phyloP scores from a whole-genome alignment of 2,113 vertebrate species.

The Pteruthius melanotis region DNA sequence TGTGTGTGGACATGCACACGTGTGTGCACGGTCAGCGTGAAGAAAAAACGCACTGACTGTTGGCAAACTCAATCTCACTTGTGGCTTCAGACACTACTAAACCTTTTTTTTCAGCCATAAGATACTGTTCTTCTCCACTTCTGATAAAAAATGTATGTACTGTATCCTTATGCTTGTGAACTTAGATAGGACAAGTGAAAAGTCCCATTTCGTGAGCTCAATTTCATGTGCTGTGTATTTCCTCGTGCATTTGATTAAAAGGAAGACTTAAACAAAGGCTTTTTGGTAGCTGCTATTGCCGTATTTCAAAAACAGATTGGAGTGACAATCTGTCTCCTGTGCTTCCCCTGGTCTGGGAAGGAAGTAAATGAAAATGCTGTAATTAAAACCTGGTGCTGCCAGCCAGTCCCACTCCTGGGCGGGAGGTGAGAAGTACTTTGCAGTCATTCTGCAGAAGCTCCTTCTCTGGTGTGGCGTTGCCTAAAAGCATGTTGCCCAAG shows the following conservation, averaged over 20 bases:
- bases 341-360: background rate
- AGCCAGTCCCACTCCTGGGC: background rate
- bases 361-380: background rate
- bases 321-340: background rate
- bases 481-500: background rate
- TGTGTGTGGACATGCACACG: background rate
- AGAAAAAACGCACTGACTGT: background rate
- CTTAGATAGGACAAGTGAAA: background rate
- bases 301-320: background rate
- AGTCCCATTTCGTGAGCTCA: background rate
- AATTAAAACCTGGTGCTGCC: background rate
- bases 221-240: fast-evolving
- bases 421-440: background rate
- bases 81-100: background rate
- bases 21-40: background rate
- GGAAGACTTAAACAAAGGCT: background rate
- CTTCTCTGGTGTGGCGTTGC: background rate
- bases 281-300: background rate
- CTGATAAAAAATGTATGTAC: background rate
- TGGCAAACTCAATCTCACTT: background rate
- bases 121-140: background rate
- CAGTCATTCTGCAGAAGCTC: background rate
- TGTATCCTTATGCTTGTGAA: background rate
- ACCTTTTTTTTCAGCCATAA: background rate
- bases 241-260: background rate